Conservation (phyloP, 2,113 vertebrate species). For the Anguilla japonica region DNA sequence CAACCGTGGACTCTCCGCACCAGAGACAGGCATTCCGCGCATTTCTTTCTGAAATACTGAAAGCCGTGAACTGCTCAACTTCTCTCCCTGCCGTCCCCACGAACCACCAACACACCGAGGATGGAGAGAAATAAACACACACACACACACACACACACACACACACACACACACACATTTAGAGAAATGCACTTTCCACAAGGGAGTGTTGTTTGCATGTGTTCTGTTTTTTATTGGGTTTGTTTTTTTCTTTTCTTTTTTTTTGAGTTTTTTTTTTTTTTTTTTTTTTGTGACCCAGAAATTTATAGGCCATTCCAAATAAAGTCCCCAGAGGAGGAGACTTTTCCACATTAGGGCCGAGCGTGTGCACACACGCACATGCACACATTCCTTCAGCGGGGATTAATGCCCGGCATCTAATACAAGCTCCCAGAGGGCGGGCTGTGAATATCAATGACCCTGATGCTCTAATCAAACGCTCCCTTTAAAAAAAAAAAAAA, state of each 20-base stretch:
- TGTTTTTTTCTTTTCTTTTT: not conserved
- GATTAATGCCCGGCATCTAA: not conserved
- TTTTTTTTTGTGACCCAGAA: constrained; percentile 16
- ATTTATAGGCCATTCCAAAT: constrained; percentile 22
- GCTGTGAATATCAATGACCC: not conserved
- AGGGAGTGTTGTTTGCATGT: constrained; percentile 6
- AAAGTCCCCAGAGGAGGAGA: not conserved
- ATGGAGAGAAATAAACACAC: not conserved
- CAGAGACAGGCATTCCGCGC: not conserved
- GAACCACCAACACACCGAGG: not conserved
- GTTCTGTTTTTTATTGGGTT: not conserved
- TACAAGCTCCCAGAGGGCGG: not conserved
- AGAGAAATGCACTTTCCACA: not conserved
- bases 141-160: not conserved
- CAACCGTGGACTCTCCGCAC: not conserved
- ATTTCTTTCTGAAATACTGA: not conserved
- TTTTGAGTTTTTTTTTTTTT: not conserved
- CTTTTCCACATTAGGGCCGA: not conserved
- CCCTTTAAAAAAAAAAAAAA: not conserved
- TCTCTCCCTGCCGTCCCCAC: not conserved
- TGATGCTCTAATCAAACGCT: not conserved
- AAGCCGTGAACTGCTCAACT: not conserved
- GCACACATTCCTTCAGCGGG: not conserved
- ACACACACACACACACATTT: not conserved
- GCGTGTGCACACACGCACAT: not conserved